Evolutionary conservation across 2,888 invertebrate genomes (phyloP).

Genomic region (Strigamia maritima): DNA sequence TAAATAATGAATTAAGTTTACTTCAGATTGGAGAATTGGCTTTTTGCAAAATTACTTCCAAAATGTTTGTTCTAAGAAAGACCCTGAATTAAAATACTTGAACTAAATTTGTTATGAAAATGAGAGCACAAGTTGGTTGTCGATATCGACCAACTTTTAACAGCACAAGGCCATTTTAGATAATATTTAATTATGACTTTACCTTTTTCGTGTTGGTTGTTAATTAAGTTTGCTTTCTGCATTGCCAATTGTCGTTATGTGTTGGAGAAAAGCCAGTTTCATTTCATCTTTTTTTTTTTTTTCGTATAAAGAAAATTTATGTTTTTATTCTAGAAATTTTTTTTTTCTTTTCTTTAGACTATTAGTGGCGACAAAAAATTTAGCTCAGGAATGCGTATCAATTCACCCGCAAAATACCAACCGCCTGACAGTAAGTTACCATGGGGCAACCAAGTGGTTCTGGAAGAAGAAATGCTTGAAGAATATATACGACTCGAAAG

Average conservation of each 20-base stretch:
- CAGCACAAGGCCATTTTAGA: slow-evolving; percentile 8
- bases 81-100: background rate
- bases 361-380: background rate
- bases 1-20: slow-evolving; percentile 19
- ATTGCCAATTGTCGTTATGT: background rate
- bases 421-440: slow-evolving; percentile 22
- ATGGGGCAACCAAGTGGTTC: slow-evolving; percentile 35
- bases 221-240: background rate
- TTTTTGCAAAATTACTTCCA: background rate
- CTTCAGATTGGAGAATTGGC: background rate
- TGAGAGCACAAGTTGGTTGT: background rate
- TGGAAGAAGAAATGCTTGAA: slow-evolving; percentile 40
- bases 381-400: background rate
- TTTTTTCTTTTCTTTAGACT: background rate
- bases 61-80: background rate
- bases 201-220: slow-evolving; percentile 14
- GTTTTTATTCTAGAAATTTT: background rate
- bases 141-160: slow-evolving; percentile 5
- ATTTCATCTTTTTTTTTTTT: background rate
- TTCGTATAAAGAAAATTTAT: background rate
- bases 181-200: slow-evolving; percentile 26
- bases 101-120: background rate
- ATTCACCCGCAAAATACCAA: background rate
- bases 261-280: slow-evolving; percentile 2
- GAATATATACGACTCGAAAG: slow-evolving; percentile 40